Percentiles rank a stretch among this genome's conserved stretches.
Conservation (phyloP, 2,888 invertebrate genomes). For the Mycalesis mineus region DNA sequence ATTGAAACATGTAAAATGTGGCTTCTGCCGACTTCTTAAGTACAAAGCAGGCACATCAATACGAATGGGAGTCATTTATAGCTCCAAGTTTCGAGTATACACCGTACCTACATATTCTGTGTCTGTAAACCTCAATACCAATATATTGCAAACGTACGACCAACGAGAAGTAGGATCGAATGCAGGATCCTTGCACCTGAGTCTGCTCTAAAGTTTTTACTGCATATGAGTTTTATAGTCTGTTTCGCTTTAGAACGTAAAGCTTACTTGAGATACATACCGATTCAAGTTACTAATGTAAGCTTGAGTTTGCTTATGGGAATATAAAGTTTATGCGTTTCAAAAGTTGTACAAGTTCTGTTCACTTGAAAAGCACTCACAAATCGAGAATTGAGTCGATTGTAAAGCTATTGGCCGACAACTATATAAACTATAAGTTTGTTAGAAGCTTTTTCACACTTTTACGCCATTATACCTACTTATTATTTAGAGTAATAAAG, state of each 20-base stretch:
- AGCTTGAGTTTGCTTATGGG: not conserved
- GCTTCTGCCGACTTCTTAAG: not conserved
- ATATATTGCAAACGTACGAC: slow-evolving; percentile 23
- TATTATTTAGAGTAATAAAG: too few relatives aligned
- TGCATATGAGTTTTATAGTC: slow-evolving; percentile 17
- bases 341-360: not conserved
- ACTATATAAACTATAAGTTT: too few relatives aligned
- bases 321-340: slow-evolving; percentile 26
- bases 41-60: not conserved
- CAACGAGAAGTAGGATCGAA: slow-evolving; percentile 26
- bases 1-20: not conserved
- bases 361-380: not conserved
- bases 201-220: slow-evolving; percentile 25
- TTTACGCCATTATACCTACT: too few relatives aligned
- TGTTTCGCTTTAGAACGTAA: slow-evolving; percentile 16
- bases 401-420: too few relatives aligned
- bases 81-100: slow-evolving; percentile 2
- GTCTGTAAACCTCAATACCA: slow-evolving; percentile 20
- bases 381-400: too few relatives aligned
- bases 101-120: slow-evolving; percentile 3
- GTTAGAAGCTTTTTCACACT: too few relatives aligned
- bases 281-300: slow-evolving; percentile 2
- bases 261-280: slow-evolving; percentile 3
- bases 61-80: slow-evolving; percentile 4
- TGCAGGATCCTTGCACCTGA: slow-evolving; percentile 29